A percentile compares a stretch with the other conserved stretches of the same genome.
phyloP scores from a whole-genome alignment of 1,140 invertebrate genomes.

The Aleiodes sp. region DNA sequence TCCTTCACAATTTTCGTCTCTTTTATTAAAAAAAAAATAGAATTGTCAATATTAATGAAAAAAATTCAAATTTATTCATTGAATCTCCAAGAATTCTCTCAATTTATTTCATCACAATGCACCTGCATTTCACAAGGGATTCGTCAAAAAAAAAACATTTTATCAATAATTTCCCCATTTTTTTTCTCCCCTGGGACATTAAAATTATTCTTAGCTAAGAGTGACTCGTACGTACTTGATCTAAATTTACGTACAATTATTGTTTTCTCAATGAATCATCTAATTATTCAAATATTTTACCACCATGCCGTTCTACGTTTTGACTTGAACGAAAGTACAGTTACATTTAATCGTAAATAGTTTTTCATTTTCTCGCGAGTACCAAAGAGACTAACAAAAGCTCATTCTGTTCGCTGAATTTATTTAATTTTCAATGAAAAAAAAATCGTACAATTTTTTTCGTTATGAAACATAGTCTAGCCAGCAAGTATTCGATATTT shows the following conservation, averaged over 20 bases:
- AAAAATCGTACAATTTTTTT: neutral
- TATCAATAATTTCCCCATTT: too few relatives aligned
- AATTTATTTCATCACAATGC: neutral
- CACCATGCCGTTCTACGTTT: slow-evolving; percentile 25
- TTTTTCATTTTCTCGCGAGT: too few relatives aligned
- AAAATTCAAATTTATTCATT: too few relatives aligned
- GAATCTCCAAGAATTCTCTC: too few relatives aligned
- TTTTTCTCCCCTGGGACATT: slow-evolving; percentile 7
- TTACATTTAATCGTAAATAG: neutral
- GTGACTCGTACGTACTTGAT: slow-evolving; percentile 5
- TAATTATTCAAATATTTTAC: slow-evolving; percentile 10
- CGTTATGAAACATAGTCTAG: slow-evolving; percentile 1
- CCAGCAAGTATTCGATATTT: neutral
- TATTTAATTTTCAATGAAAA: neutral
- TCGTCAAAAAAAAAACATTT: too few relatives aligned
- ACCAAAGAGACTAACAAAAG: neutral
- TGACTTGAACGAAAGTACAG: slow-evolving; percentile 22
- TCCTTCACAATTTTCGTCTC: too few relatives aligned
- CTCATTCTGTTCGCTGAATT: neutral
- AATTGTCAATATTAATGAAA: too few relatives aligned
- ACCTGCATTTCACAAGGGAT: too few relatives aligned
- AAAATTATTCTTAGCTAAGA: neutral
- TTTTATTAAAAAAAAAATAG: too few relatives aligned
- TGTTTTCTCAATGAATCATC: neutral
- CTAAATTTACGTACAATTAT: slow-evolving; percentile 13